A percentile compares a stretch with the other conserved stretches of the same genome.
Evolutionary conservation across 1,140 invertebrate genomes (phyloP).

Genomic region (Cataglyphis hispanica): DNA sequence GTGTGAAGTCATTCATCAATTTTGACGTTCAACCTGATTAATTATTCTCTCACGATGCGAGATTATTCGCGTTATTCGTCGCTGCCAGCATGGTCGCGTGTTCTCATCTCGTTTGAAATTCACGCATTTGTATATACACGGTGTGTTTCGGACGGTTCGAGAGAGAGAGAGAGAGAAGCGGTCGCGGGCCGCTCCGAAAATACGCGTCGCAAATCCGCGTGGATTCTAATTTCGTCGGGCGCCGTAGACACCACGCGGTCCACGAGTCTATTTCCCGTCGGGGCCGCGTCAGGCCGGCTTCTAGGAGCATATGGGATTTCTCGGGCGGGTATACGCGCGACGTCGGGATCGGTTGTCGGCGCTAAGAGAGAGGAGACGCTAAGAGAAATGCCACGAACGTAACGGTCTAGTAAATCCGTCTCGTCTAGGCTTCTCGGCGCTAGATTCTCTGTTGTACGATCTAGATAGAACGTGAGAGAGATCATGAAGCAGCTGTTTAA

Average conservation of each 20-base stretch:
- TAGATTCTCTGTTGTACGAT: slow-evolving; percentile 9
- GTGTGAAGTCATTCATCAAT: not conserved
- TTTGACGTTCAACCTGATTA: not conserved
- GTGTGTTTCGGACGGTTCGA: slow-evolving; percentile 46
- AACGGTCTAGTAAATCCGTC: slow-evolving; percentile 59
- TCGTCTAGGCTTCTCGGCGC: slow-evolving; percentile 51
- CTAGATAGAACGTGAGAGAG: slow-evolving; percentile 47
- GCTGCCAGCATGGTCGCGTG: not conserved
- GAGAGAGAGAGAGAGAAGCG: slow-evolving; percentile 64
- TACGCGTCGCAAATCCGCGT: slow-evolving; percentile 80
- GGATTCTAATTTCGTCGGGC: slow-evolving; percentile 83
- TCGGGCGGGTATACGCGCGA: slow-evolving; percentile 64
- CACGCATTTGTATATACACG: slow-evolving; percentile 26
- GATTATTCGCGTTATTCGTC: not conserved
- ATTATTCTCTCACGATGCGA: not conserved
- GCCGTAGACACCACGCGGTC: slow-evolving; percentile 84
- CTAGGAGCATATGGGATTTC: slow-evolving; percentile 74
- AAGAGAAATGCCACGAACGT: slow-evolving; percentile 48
- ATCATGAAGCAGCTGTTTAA: not conserved
- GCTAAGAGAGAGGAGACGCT: slow-evolving; percentile 12
- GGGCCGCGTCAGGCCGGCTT: slow-evolving; percentile 65
- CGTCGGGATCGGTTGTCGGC: not conserved
- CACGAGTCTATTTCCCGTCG: slow-evolving; percentile 78
- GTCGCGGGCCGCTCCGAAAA: slow-evolving; percentile 76
- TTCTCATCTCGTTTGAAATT: slow-evolving; percentile 44